Conservation (phyloP, 2,797 vertebrate species). For the Characodon lateralis region DNA sequence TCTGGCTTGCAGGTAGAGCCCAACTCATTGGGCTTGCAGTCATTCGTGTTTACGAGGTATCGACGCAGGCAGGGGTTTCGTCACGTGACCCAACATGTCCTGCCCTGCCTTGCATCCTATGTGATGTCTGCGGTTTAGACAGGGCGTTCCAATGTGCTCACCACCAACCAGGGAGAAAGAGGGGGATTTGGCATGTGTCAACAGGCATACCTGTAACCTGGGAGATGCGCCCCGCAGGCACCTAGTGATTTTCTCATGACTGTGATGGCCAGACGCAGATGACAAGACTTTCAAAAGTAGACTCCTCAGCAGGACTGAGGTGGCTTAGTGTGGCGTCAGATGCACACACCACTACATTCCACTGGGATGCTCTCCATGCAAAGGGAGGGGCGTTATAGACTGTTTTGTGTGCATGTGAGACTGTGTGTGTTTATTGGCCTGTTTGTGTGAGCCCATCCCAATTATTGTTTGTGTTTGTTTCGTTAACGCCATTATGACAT, state of each 20-base stretch:
- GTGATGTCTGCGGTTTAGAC: slow-evolving; percentile 86
- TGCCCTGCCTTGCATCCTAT: slow-evolving; percentile 78
- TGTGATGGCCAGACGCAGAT: slow-evolving; percentile 81
- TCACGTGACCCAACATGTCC: slow-evolving; percentile 83
- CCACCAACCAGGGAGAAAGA: slow-evolving; percentile 74
- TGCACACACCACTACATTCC: slow-evolving; percentile 80
- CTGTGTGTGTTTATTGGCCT: slow-evolving; percentile 26
- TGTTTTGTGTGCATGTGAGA: slow-evolving; percentile 34
- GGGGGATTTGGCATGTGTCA: slow-evolving; percentile 84
- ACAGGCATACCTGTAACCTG: slow-evolving; percentile 84
- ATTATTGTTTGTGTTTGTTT: slow-evolving; percentile 78
- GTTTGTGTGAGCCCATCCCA: slow-evolving; percentile 64
- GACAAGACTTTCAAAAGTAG: slow-evolving; percentile 80
- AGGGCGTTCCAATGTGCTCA: slow-evolving; percentile 81
- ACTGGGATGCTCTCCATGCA: slow-evolving; percentile 67
- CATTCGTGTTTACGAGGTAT: slow-evolving; percentile 63
- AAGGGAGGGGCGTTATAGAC: slow-evolving; percentile 51
- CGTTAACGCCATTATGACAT: no score
- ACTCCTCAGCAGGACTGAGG: slow-evolving; percentile 80
- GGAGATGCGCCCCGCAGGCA: slow-evolving; percentile 81
- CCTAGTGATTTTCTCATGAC: slow-evolving; percentile 84
- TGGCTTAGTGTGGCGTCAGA: slow-evolving; percentile 85
- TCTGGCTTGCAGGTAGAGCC: slow-evolving; percentile 24
- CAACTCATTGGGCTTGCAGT: slow-evolving; percentile 42
- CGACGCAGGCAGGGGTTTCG: slow-evolving; percentile 60